Conservation (phyloP, 1,140 invertebrate species). For the Tribolium madens region DNA sequence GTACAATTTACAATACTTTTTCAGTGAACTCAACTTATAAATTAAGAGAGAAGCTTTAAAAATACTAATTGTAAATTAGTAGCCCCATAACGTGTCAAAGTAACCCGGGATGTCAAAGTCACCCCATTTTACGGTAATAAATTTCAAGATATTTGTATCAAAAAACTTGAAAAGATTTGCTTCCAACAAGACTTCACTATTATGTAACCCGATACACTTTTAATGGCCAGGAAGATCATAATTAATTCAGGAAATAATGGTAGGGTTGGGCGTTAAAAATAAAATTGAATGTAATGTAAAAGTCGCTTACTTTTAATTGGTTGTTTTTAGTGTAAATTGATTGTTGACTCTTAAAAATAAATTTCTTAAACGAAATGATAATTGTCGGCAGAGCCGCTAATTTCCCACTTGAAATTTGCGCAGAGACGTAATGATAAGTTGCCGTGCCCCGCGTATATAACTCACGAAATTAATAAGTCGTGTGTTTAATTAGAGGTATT, state of each 20-base stretch:
- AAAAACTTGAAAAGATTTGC: no score
- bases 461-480: conserved; percentile 50
- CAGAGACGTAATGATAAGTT: conserved; percentile 41
- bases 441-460: conserved; percentile 42
- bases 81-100: no score
- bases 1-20: no score
- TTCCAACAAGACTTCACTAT: no score
- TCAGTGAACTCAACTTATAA: no score
- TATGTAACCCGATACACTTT: conserved; percentile 5
- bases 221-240: conserved; percentile 11
- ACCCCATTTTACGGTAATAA: no score
- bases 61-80: no score
- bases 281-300: conserved; percentile 15
- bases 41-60: no score
- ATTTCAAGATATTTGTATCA: conserved; percentile 20
- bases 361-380: conserved; percentile 33
- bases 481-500: conserved; percentile 51
- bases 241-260: conserved; percentile 20
- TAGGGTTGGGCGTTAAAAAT: not conserved
- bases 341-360: not conserved
- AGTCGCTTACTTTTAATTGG: conserved; percentile 5
- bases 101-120: no score
- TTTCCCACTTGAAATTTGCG: conserved; percentile 43
- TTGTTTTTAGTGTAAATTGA: conserved; percentile 11
- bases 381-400: conserved; percentile 42